Evolutionary conservation across 2,888 invertebrate genomes (phyloP).

Genomic region (Spilosoma lubricipeda): DNA sequence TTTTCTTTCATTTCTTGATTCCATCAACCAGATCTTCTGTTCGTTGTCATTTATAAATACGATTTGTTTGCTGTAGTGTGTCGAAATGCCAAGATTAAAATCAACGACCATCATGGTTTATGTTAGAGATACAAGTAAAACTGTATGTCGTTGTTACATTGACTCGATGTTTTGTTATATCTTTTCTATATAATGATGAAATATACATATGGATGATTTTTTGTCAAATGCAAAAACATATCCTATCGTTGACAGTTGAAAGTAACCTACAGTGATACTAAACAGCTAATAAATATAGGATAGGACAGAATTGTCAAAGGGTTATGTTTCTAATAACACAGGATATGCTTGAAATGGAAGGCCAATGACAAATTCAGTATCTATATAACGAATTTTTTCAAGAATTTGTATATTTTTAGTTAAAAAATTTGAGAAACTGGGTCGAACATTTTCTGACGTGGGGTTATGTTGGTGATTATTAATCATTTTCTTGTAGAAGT

Average conservation of each 20-base stretch:
- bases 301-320: neutral
- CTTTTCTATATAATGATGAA: neutral
- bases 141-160: neutral
- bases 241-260: neutral
- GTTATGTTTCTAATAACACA: neutral
- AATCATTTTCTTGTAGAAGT: no score
- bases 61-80: neutral
- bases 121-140: neutral
- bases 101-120: neutral
- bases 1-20: slow-evolving; percentile 10
- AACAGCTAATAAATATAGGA: neutral
- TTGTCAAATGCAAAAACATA: neutral
- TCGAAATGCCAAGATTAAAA: neutral
- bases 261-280: neutral
- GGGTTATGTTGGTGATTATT: no score
- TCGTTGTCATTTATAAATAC: slow-evolving; percentile 1
- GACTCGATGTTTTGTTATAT: neutral
- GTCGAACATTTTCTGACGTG: neutral
- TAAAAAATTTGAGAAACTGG: neutral
- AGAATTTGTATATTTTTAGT: neutral
- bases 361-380: no score
- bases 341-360: neutral
- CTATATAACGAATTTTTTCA: no score
- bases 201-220: neutral
- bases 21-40: neutral